A percentile compares a stretch with the other conserved stretches of the same genome.
phyloP scores from a whole-genome alignment of 2,888 invertebrate genomes.

The Orchesellides sinensis region DNA sequence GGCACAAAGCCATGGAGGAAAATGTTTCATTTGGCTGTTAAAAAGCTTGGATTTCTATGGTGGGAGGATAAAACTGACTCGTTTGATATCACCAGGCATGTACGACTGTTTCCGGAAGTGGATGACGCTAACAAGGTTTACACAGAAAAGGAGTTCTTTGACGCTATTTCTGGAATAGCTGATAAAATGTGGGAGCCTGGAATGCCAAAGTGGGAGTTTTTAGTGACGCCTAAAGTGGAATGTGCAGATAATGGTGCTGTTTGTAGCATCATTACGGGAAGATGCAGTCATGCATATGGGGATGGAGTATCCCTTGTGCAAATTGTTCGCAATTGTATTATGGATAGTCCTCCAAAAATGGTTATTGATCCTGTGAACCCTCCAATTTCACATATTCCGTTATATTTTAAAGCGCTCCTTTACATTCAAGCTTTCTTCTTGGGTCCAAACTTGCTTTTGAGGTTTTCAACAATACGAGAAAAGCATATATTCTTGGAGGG shows the following conservation, averaged over 20 bases:
- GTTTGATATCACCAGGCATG: neutral
- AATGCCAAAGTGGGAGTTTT: neutral
- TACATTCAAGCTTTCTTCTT: neutral
- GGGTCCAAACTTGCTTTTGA: neutral
- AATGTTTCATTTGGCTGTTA: neutral
- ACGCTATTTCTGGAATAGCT: neutral
- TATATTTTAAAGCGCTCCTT: neutral
- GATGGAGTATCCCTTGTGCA: slow-evolving; percentile 10
- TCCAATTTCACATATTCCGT: neutral
- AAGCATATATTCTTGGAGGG: neutral
- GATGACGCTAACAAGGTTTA: neutral
- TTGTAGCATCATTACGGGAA: neutral
- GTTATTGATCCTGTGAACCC: slow-evolving; percentile 23
- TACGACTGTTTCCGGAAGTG: neutral
- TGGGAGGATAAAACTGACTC: neutral
- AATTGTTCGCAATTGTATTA: neutral
- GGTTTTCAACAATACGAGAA: too few species aligned
- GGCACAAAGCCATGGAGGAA: neutral
- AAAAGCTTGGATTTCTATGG: slow-evolving; percentile 1
- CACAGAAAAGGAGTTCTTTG: neutral
- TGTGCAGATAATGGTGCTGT: neutral
- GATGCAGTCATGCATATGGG: neutral
- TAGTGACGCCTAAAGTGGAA: neutral
- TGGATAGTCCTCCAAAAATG: slow-evolving; percentile 10
- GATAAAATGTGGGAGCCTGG: neutral